These are phyloP conservation scores for Lasius platythorax DNA, from an alignment of 2,888 invertebrate genomes.

Conservation along the genomic window DNA sequence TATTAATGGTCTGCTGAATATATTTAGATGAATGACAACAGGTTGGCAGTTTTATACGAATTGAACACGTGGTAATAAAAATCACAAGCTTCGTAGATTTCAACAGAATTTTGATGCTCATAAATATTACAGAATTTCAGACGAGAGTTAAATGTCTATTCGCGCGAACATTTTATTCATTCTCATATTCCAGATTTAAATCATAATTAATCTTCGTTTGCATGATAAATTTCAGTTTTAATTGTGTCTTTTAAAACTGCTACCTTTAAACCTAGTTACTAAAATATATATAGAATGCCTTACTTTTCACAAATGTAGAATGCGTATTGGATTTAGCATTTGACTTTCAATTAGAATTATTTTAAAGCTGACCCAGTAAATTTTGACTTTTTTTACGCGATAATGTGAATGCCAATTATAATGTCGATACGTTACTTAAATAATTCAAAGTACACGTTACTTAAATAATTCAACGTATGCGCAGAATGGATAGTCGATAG, in stretches of 20 bases:
- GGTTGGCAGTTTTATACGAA: constrained; percentile 28
- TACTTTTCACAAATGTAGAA: constrained; percentile 1
- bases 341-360: background rate
- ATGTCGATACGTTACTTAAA: background rate
- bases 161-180: constrained; percentile 5
- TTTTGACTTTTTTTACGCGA: background rate
- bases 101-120: constrained; percentile 13
- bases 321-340: background rate
- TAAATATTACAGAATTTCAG: constrained; percentile 8
- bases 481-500: constrained; percentile 18
- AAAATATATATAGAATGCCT: background rate
- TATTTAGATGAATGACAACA: constrained; percentile 9
- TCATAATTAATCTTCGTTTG: background rate
- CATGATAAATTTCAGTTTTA: background rate
- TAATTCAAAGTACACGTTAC: constrained; percentile 13
- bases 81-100: constrained; percentile 15
- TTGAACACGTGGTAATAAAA: constrained; percentile 34
- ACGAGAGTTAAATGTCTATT: constrained; percentile 10
- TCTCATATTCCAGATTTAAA: constrained; percentile 1
- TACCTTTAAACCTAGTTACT: background rate
- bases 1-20: constrained; percentile 22
- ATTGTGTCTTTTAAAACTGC: background rate
- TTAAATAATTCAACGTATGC: background rate
- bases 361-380: constrained; percentile 8
- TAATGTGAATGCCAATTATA: background rate